phyloP scores from a whole-genome alignment of 2,888 invertebrate species.

The Adelphocoris suturalis region DNA sequence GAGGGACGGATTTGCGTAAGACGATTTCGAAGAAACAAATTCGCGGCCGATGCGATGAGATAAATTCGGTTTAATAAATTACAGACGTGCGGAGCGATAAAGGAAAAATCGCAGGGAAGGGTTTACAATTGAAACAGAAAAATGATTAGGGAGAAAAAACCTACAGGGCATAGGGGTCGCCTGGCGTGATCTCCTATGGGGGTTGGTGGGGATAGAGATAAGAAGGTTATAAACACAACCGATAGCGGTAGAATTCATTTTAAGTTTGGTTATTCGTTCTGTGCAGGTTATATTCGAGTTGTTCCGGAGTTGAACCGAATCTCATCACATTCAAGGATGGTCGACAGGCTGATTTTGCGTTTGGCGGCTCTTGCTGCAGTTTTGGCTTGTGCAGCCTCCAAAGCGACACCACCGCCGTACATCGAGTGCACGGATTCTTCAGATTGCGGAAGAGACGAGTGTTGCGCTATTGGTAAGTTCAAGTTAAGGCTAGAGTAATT shows the following conservation, averaged over 20 bases:
- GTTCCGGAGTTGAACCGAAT: neutral
- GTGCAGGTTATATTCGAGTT: neutral
- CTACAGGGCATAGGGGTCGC: conserved; percentile 40
- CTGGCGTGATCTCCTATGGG: conserved; percentile 29
- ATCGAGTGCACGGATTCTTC: conserved; percentile 69
- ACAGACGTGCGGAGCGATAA: neutral
- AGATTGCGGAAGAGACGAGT: conserved; percentile 70
- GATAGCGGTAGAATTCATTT: conserved; percentile 20
- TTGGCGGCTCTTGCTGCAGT: conserved; percentile 9
- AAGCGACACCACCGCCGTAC: conserved; percentile 54
- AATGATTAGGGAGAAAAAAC: conserved; percentile 25
- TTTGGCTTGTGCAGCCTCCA: neutral
- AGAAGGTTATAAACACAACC: neutral
- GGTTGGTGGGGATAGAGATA: neutral
- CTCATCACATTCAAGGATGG: neutral
- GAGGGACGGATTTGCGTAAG: conserved; percentile 28
- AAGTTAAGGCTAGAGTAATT: neutral
- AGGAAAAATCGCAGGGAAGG: neutral
- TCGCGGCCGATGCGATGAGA: conserved; percentile 21
- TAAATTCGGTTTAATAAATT: conserved; percentile 23
- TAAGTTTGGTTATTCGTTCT: conserved; percentile 24
- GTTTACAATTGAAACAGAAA: neutral
- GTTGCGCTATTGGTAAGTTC: conserved; percentile 71
- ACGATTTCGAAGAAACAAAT: neutral
- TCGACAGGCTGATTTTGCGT: neutral